Base-by-base conservation (phyloP, 2,888 invertebrate genomes). In the Xestia xanthographa region DNA sequence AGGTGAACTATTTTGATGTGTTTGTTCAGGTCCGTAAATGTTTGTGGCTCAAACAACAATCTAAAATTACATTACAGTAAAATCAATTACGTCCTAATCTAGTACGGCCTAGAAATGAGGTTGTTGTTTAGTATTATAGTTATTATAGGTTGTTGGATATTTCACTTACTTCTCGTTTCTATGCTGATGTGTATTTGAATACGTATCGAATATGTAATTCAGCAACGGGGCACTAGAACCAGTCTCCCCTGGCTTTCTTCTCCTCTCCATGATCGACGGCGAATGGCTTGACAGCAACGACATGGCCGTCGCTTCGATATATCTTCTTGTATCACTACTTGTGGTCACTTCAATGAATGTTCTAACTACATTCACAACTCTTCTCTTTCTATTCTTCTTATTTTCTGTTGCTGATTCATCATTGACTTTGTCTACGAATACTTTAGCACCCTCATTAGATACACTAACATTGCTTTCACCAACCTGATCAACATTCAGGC, bases 161-260 rank as follows among this genome's bases (percentile, higher is more conserved):
- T 63, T 63, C 41, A 63, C 93, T 94, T 87, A 96, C 96, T 95
- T 95, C 74, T 95, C 95, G 89, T 95, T 95, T 77, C 93, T 94
- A 81, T 96, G 96, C 22, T 95, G 94, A 89, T 96, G 96, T 72
- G 94, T 93, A 84, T 95, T 96, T 1, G 95, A 94, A 86, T 96
- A 95, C 6, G 96, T 94, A 87, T 96, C 96, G 82, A 96, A 96
- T 88, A 96, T 96, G 83, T 96, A 96, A 87, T 96, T 96, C 43
- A 96, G 92, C 26, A 96, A 86, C 0, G 96, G 96, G 0, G 96
- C 94, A 84, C 95, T 96, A 0, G 96, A 96, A 0, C 96, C 96
- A 0, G 95, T 92, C 76, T 96, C 96, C 0, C 95, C 95, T 17
- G 94, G 93, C 80, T 95, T 96, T 34, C 93, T 89, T 84, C 92